Percentiles rank a stretch among this genome's conserved stretches.
Conservation (phyloP, 2,113 vertebrate species). For the Martes martes region DNA sequence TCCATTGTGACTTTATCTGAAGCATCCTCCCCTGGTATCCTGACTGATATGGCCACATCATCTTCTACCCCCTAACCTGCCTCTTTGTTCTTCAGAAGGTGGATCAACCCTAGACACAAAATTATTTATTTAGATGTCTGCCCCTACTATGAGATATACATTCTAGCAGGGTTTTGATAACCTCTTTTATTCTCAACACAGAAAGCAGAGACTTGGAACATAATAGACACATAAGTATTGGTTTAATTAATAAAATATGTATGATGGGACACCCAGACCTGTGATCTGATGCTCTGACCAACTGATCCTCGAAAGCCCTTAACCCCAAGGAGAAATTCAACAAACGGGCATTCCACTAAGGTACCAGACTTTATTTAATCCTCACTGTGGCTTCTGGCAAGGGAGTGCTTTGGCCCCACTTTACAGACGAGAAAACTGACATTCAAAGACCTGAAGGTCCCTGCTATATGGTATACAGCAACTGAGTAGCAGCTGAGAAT, state of each 20-base stretch:
- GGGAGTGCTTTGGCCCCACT: not conserved
- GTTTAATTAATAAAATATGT: not conserved
- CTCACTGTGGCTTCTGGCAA: not conserved
- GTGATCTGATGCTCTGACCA: not conserved
- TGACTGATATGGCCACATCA: not conserved
- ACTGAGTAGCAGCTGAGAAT: not conserved
- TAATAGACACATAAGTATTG: not conserved
- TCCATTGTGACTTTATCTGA: accelerated
- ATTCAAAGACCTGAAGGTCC: not conserved
- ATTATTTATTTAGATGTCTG: not conserved
- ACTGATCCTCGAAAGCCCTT: not conserved
- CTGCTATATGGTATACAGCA: not conserved
- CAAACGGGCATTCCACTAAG: not conserved
- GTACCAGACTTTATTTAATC: not conserved
- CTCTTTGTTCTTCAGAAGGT: not conserved
- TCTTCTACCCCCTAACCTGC: not conserved
- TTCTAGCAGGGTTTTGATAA: not conserved
- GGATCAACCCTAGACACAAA: not conserved
- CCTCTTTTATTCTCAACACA: not conserved
- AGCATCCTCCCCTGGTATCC: not conserved
- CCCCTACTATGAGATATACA: not conserved
- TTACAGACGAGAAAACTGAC: not conserved
- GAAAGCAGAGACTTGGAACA: not conserved
- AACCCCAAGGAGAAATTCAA: not conserved
- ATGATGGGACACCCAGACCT: not conserved